These are phyloP conservation scores for Drosophila parabipectinata DNA, from an alignment of 1,140 invertebrate species.

Conservation along the genomic window DNA sequence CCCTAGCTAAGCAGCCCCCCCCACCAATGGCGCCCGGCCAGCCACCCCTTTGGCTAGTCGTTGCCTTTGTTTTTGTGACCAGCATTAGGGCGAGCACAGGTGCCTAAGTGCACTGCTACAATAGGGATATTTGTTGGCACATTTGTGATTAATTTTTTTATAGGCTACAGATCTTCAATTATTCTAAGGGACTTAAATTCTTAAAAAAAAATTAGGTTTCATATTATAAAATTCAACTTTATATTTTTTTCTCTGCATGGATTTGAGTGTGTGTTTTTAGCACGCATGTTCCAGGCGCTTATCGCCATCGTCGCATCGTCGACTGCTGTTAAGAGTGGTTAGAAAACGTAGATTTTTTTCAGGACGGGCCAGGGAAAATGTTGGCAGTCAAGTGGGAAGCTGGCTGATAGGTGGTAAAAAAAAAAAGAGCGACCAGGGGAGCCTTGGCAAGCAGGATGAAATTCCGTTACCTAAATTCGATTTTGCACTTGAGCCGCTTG, in stretches of 20 bases:
- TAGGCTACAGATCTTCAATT: neutral
- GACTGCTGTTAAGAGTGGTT: constrained; percentile 36
- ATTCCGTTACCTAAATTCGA: constrained; percentile 79
- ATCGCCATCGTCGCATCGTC: constrained; percentile 63
- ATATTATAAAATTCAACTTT: neutral
- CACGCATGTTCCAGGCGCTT: constrained; percentile 76
- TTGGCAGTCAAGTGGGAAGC: neutral
- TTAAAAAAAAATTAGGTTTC: neutral
- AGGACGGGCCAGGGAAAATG: constrained; percentile 11
- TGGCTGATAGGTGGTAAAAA: constrained; percentile 1
- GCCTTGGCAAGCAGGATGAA: constrained; percentile 70
- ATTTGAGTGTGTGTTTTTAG: constrained; percentile 53
- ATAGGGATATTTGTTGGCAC: neutral
- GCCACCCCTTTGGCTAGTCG: neutral
- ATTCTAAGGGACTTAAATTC: neutral
- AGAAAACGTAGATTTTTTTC: constrained; percentile 4
- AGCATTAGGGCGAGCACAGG: constrained; percentile 26
- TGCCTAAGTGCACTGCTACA: constrained; percentile 15
- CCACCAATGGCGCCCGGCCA: neutral
- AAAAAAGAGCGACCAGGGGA: neutral
- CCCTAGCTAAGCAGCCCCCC: constrained; percentile 2
- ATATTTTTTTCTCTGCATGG: neutral
- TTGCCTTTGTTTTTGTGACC: constrained; percentile 31
- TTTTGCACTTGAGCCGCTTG: constrained; percentile 79
- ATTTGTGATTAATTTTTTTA: neutral